phyloP scores from a whole-genome alignment of 30 jellyfish, hydroid and myxozoan genomes.

The Haliclystus octoradiatus region DNA sequence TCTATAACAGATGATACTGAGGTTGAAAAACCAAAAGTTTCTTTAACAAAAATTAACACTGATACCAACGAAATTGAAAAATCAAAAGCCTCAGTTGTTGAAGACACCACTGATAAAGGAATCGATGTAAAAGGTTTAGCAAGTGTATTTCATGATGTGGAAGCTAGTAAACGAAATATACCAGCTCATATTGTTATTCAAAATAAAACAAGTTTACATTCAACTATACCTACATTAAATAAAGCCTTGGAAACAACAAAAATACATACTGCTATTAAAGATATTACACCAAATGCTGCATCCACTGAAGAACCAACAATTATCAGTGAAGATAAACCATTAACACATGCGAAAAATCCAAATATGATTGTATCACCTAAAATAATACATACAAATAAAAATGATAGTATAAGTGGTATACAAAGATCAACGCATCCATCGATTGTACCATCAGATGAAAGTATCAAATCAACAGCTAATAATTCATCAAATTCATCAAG shows the following conservation, averaged over 20 bases:
- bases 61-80: not conserved
- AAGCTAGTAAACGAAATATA: not conserved
- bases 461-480: not conserved
- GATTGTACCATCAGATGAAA: conserved; percentile 1
- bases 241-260: not conserved
- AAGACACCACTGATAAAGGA: too few relatives aligned
- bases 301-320: not conserved
- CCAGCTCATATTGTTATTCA: not conserved
- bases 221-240: not conserved
- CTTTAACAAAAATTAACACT: not conserved
- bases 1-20: not conserved
- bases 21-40: not conserved
- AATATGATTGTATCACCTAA: not conserved
- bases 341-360: not conserved
- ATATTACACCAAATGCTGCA: not conserved
- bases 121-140: not conserved
- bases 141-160: not conserved
- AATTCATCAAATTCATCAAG: not conserved
- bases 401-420: not conserved
- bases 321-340: too few relatives aligned
- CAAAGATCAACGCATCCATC: not conserved
- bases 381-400: not conserved
- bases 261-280: not conserved
- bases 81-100: too few relatives aligned
- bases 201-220: not conserved